These are phyloP conservation scores for Encarsia formosa DNA, from an alignment of 2,888 invertebrate species.

Conservation along the genomic window DNA sequence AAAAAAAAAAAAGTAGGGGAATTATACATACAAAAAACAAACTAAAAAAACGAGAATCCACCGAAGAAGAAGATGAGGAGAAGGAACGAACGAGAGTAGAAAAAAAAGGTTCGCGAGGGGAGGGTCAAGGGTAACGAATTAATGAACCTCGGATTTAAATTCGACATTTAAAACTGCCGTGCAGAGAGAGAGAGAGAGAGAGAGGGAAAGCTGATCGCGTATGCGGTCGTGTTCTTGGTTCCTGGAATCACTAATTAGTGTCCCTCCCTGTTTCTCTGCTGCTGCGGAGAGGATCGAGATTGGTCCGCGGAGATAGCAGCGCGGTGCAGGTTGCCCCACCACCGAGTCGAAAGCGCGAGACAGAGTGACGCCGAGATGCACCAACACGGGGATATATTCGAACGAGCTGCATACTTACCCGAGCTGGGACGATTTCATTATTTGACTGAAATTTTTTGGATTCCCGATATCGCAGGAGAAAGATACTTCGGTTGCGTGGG, in stretches of 20 bases:
- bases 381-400: too few species aligned
- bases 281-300: conserved; percentile 26
- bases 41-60: too few species aligned
- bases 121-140: conserved; percentile 28
- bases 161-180: conserved; percentile 28
- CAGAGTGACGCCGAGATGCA: conserved; percentile 33
- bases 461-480: too few species aligned
- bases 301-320: conserved; percentile 2
- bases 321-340: neutral
- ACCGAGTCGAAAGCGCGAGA: conserved; percentile 26
- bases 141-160: conserved; percentile 29
- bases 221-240: conserved; percentile 45
- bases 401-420: too few species aligned
- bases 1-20: too few species aligned
- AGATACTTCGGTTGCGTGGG: too few species aligned
- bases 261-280: conserved; percentile 43
- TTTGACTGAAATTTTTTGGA: too few species aligned
- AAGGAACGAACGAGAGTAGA: conserved; percentile 1
- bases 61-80: neutral
- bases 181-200: conserved; percentile 9
- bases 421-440: too few species aligned
- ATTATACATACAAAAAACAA: too few species aligned
- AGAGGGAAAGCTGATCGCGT: neutral
- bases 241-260: conserved; percentile 39
- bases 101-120: neutral